These are phyloP conservation scores for Euplexia lucipara DNA, from an alignment of 2,888 invertebrate genomes.

Conservation along the genomic window DNA sequence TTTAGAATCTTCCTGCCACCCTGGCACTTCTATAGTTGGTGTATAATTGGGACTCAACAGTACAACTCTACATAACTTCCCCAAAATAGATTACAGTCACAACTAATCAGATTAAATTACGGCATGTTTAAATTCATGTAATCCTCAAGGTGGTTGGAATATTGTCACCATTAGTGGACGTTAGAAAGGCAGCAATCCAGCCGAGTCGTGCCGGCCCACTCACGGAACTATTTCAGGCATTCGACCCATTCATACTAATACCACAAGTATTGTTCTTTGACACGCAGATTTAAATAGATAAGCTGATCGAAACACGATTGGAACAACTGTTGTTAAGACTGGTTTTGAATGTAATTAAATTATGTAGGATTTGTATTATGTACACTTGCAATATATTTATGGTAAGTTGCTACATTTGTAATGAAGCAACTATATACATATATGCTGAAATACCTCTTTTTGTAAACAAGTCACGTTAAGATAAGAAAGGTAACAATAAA, in stretches of 20 bases:
- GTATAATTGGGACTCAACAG: neutral
- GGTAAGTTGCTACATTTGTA: neutral
- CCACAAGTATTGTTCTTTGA: constrained; percentile 60
- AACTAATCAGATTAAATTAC: constrained; percentile 32
- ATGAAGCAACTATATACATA: constrained; percentile 12
- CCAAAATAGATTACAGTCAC: constrained; percentile 14
- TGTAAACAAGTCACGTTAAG: neutral
- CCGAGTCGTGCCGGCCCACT: constrained; percentile 66
- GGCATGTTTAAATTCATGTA: constrained; percentile 34
- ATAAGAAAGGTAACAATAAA: neutral
- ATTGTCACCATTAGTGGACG: constrained; percentile 55
- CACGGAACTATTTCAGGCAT: constrained; percentile 72
- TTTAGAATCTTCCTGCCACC: neutral
- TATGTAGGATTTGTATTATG: constrained; percentile 19
- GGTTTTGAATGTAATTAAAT: constrained; percentile 50
- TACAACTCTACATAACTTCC: neutral
- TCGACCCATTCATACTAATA: constrained; percentile 64
- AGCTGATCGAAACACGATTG: constrained; percentile 54
- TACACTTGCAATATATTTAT: constrained; percentile 12
- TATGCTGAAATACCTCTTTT: constrained; percentile 3
- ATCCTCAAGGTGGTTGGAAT: constrained; percentile 44
- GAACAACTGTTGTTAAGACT: constrained; percentile 38
- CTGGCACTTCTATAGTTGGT: neutral
- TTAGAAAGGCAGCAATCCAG: constrained; percentile 60
- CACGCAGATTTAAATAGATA: constrained; percentile 58